Evolutionary conservation across 2,888 invertebrate genomes (phyloP).

Genomic region (Odontomyia ornata): DNA sequence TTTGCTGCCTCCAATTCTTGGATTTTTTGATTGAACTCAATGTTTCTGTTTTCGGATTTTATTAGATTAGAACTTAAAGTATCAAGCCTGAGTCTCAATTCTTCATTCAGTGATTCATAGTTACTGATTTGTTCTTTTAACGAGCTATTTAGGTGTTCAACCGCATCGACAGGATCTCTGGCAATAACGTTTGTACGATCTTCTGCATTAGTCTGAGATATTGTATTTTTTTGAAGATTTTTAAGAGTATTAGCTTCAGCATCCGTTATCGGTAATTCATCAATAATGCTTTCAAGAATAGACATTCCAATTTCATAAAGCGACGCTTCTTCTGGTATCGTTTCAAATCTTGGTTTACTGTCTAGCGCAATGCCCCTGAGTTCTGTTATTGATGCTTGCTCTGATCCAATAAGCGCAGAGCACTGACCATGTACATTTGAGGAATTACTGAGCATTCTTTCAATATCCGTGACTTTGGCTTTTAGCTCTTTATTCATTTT

Average conservation of each 20-base stretch:
- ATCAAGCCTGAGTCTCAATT: neutral
- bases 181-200: neutral
- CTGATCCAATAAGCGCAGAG: neutral
- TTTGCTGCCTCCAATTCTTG: neutral
- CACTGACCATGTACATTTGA: neutral
- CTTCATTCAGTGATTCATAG: neutral
- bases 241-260: neutral
- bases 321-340: neutral
- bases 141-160: neutral
- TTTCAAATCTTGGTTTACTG: no score
- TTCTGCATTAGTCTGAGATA: neutral
- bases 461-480: neutral
- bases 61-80: neutral
- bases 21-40: neutral
- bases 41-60: neutral
- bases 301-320: neutral
- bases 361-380: no score
- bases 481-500: neutral
- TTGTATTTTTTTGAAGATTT: neutral
- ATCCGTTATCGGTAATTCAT: neutral
- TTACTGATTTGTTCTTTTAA: conserved; percentile 17
- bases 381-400: neutral
- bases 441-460: neutral
- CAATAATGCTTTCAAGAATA: neutral
- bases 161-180: neutral